Conservation (phyloP, 2,113 vertebrate genomes). For the Mandrillus leucophaeus region DNA sequence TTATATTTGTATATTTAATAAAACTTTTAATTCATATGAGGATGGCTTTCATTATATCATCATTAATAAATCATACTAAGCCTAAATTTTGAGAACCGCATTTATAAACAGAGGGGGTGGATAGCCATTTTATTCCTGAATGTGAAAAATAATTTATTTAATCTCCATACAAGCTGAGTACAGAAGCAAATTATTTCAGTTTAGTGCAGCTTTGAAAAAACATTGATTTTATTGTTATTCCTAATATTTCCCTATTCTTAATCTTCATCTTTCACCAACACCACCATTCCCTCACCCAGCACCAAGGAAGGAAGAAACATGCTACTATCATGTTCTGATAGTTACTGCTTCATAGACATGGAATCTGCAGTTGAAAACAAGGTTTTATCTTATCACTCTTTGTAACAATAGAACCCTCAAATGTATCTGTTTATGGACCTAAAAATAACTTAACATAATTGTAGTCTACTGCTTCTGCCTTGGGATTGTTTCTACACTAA, state of each 20-base stretch:
- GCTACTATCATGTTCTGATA: background rate
- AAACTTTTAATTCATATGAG: background rate
- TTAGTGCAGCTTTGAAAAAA: background rate
- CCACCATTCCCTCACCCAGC: background rate
- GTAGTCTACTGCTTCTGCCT: background rate
- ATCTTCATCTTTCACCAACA: background rate
- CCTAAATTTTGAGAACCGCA: background rate
- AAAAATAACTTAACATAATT: background rate
- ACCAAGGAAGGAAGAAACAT: background rate
- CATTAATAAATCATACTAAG: background rate
- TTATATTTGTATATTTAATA: slow-evolving; percentile 23
- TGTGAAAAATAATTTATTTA: background rate
- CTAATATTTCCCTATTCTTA: background rate
- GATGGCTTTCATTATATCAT: background rate
- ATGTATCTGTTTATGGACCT: background rate
- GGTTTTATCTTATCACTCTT: background rate
- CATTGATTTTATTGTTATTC: background rate
- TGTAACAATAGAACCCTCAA: background rate
- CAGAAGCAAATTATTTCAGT: background rate
- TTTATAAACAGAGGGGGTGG: background rate
- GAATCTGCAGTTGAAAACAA: background rate
- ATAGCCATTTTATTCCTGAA: background rate
- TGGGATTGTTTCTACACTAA: background rate
- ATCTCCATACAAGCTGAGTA: background rate
- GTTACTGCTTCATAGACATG: background rate